phyloP scores from a whole-genome alignment of 2,113 vertebrate genomes.

The Cromileptes altivelis region DNA sequence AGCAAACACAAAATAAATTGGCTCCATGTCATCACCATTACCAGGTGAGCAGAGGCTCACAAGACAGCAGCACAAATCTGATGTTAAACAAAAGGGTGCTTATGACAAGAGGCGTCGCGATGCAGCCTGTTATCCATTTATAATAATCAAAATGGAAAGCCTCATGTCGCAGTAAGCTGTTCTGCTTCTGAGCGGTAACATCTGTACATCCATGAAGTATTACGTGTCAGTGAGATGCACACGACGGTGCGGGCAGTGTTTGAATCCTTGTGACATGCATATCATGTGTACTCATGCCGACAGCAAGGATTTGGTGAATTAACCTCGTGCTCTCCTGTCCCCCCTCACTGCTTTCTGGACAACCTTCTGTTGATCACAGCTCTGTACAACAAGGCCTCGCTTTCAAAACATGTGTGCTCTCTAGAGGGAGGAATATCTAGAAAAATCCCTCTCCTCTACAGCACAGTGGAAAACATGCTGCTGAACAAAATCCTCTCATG shows the following conservation, averaged over 20 bases:
- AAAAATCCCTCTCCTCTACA: background rate
- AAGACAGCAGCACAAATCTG: constrained; percentile 69
- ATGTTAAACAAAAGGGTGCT: constrained; percentile 76
- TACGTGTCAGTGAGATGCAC: constrained; percentile 56
- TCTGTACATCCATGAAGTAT: constrained; percentile 67
- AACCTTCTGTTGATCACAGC: constrained; percentile 33
- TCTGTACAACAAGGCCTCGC: constrained; percentile 25
- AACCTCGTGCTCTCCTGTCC: constrained; percentile 39
- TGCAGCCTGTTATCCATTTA: constrained; percentile 77
- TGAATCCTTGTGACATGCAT: constrained; percentile 56
- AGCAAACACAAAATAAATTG: constrained; percentile 75
- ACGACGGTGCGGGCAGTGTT: constrained; percentile 41
- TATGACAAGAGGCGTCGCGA: constrained; percentile 65
- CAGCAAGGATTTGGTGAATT: constrained; percentile 54
- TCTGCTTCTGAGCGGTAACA: constrained; percentile 60
- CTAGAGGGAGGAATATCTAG: background rate
- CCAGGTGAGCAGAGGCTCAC: constrained; percentile 63
- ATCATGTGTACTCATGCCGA: constrained; percentile 56
- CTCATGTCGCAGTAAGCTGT: constrained; percentile 36
- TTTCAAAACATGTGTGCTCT: constrained; percentile 9
- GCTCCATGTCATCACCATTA: constrained; percentile 73
- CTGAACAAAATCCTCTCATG: background rate
- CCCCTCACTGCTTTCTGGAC: constrained; percentile 1
- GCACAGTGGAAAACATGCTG: background rate
- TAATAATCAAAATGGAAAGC: constrained; percentile 68